These are phyloP conservation scores for Papilio xuthus DNA, from an alignment of 1,140 invertebrate genomes.

Conservation along the genomic window DNA sequence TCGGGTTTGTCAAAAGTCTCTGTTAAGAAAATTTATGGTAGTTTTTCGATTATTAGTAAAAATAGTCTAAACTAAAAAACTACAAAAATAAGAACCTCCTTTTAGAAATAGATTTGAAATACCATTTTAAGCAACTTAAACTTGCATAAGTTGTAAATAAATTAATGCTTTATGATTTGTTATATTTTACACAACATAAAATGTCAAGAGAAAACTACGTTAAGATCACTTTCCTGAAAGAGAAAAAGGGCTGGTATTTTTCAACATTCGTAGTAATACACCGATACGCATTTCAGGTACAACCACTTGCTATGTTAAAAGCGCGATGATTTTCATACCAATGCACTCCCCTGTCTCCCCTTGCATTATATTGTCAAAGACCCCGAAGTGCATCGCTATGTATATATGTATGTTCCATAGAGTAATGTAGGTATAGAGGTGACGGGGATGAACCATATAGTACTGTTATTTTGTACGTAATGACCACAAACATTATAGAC, in stretches of 20 bases:
- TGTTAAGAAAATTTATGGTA: too few species aligned
- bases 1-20: too few species aligned
- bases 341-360: constrained; percentile 51
- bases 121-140: too few species aligned
- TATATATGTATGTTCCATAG: not conserved
- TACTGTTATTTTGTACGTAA: constrained; percentile 54
- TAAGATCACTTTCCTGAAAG: constrained; percentile 12
- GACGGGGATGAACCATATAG: constrained; percentile 58
- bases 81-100: too few species aligned
- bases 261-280: constrained; percentile 36
- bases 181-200: not conserved
- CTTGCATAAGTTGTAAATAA: too few species aligned
- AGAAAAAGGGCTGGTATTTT: constrained; percentile 22
- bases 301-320: constrained; percentile 49
- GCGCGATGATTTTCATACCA: constrained; percentile 64
- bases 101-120: too few species aligned
- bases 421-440: constrained; percentile 46
- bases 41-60: too few species aligned
- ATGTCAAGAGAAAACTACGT: not conserved
- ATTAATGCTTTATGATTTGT: not conserved
- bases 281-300: constrained; percentile 8
- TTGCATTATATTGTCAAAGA: constrained; percentile 50
- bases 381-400: constrained; percentile 31
- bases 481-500: constrained; percentile 51
- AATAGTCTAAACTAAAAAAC: too few species aligned